Percentiles rank a stretch among this genome's conserved stretches.
These are phyloP conservation scores for Sinocyclocheilus grahami DNA, from an alignment of 2,113 vertebrate genomes.

Conservation along the genomic window DNA sequence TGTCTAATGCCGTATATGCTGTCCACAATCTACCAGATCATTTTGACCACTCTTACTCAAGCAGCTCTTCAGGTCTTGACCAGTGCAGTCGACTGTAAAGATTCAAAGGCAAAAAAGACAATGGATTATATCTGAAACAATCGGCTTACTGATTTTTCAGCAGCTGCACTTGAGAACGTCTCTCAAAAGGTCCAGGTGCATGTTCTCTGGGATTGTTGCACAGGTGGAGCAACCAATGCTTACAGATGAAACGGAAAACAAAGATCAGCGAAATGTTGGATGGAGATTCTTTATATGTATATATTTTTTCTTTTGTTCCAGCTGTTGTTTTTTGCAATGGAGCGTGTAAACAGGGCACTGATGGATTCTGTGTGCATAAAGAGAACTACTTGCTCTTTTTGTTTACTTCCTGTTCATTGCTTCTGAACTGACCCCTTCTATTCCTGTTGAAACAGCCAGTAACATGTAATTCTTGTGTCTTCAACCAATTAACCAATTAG, in stretches of 20 bases:
- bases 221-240: conserved; percentile 43
- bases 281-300: neutral
- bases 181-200: conserved; percentile 39
- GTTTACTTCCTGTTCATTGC: neutral
- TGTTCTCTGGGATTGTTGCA: conserved; percentile 39
- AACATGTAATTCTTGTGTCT: neutral
- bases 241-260: conserved; percentile 44
- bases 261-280: conserved; percentile 25
- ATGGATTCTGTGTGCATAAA: conserved; percentile 13
- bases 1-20: conserved; percentile 22
- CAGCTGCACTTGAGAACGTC: neutral
- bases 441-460: neutral
- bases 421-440: neutral
- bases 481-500: too few species aligned
- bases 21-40: conserved; percentile 1
- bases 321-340: conserved; percentile 71
- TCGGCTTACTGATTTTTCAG: conserved; percentile 1
- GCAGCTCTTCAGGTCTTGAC: neutral
- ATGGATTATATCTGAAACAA: conserved; percentile 7
- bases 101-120: neutral
- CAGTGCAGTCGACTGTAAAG: neutral
- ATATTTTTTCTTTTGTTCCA: conserved; percentile 70
- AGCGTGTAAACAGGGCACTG: conserved; percentile 71
- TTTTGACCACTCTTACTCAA: conserved; percentile 12
- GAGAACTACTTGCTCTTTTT: neutral